Evolutionary conservation across 2,888 invertebrate species (phyloP).

Genomic region (Pseudeuparius sepicola): DNA sequence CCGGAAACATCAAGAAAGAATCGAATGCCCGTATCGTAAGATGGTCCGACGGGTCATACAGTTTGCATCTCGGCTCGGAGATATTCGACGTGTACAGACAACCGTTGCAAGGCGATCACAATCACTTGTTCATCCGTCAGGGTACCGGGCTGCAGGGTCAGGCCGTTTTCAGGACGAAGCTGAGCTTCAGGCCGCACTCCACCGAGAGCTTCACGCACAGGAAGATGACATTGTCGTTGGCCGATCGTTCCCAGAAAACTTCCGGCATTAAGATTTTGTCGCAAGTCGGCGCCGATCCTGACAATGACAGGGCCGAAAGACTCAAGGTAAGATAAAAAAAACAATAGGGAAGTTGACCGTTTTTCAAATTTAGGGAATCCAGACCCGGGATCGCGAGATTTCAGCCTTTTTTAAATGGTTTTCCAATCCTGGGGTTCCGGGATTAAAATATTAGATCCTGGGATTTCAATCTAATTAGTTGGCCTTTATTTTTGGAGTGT

Average conservation of each 20-base stretch:
- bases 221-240: slow-evolving; percentile 96
- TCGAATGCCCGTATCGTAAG: slow-evolving; percentile 92
- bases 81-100: slow-evolving; percentile 97
- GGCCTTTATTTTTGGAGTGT: too few species aligned
- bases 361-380: too few species aligned
- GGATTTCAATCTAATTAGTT: too few species aligned
- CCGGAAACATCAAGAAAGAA: slow-evolving; percentile 73
- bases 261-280: slow-evolving; percentile 93
- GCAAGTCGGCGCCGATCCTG: slow-evolving; percentile 89
- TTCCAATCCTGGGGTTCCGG: too few species aligned
- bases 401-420: too few species aligned
- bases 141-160: slow-evolving; percentile 97
- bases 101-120: slow-evolving; percentile 89
- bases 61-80: slow-evolving; percentile 91
- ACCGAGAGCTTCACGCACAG: slow-evolving; percentile 98
- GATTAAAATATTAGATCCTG: too few species aligned
- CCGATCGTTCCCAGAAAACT: slow-evolving; percentile 88
- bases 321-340: slow-evolving; percentile 61
- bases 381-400: too few species aligned
- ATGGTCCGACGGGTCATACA: slow-evolving; percentile 98
- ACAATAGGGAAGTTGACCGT: too few species aligned
- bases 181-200: slow-evolving; percentile 96
- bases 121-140: slow-evolving; percentile 95
- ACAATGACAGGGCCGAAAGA: slow-evolving; percentile 81
- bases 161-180: slow-evolving; percentile 91